Conservation (phyloP, 2,888 invertebrate species). For the Cheilosia scutellata region DNA sequence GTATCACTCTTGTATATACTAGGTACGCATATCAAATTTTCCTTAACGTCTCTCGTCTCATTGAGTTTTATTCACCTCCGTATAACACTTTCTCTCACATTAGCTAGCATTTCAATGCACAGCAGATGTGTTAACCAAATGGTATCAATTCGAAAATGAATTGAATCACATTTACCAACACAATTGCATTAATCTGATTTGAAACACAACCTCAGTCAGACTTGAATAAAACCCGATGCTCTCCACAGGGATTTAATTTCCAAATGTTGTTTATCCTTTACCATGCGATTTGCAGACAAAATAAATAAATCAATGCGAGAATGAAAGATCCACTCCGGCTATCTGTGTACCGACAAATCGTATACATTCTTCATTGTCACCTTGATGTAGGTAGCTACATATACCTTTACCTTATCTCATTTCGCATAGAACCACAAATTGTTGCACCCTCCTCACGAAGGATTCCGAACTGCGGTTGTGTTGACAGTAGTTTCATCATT, state of each 20-base stretch:
- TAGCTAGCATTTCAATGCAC: conserved; percentile 56
- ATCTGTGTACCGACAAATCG: not conserved
- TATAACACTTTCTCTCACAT: not conserved
- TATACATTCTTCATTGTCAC: conserved; percentile 30
- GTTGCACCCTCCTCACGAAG: conserved; percentile 29
- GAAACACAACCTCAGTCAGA: not conserved
- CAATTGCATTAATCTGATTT: conserved; percentile 31
- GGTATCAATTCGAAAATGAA: conserved; percentile 50
- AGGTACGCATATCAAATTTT: too few relatives aligned
- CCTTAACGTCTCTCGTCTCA: conserved; percentile 13
- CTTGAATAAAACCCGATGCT: not conserved
- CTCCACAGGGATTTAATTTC: conserved; percentile 36
- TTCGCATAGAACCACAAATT: conserved; percentile 42
- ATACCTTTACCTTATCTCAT: not conserved
- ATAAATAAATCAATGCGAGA: conserved; percentile 17
- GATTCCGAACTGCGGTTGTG: not conserved
- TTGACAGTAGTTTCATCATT: conserved; percentile 29
- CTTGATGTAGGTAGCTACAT: conserved; percentile 9
- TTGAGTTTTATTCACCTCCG: conserved; percentile 29
- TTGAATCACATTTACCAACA: conserved; percentile 40
- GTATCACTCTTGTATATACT: too few relatives aligned
- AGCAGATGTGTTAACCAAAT: conserved; percentile 49
- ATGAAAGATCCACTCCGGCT: not conserved
- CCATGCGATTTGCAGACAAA: conserved; percentile 20
- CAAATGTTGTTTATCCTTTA: conserved; percentile 48